phyloP scores from a whole-genome alignment of 2,797 vertebrate genomes.

The Gambelia wislizenii region DNA sequence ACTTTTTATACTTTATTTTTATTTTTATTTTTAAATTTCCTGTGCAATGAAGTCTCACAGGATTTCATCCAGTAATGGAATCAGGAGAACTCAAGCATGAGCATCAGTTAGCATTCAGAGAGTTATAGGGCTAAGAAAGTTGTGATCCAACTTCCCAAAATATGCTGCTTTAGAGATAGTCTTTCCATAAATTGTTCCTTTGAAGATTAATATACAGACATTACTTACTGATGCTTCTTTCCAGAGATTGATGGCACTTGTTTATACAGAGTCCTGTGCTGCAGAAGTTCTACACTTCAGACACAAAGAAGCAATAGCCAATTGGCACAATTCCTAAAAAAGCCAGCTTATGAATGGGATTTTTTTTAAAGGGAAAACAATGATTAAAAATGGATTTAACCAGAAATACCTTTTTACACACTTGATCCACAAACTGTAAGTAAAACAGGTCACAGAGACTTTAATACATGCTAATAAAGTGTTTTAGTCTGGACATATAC shows the following conservation, averaged over 20 bases:
- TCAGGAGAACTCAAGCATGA: too few relatives aligned
- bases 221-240: not conserved
- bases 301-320: not conserved
- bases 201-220: too few relatives aligned
- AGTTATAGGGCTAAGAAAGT: too few relatives aligned
- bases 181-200: too few relatives aligned
- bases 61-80: too few relatives aligned
- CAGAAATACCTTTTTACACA: not conserved
- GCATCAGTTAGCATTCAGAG: too few relatives aligned
- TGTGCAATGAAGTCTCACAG: too few relatives aligned
- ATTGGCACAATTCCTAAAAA: not conserved
- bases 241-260: not conserved
- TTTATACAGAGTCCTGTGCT: not conserved
- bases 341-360: conserved; percentile 21
- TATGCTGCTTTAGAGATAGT: too few relatives aligned
- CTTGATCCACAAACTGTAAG: conserved; percentile 1
- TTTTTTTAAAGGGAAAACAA: conserved; percentile 11
- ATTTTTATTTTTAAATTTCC: too few relatives aligned
- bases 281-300: conserved; percentile 16
- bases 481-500: conserved; percentile 27
- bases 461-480: conserved; percentile 25
- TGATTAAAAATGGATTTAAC: conserved; percentile 1
- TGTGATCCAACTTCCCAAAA: too few relatives aligned
- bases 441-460: conserved; percentile 20
- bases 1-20: too few relatives aligned